Conservation (phyloP, 2,888 invertebrate species). For the Bruchidius siliquastri region DNA sequence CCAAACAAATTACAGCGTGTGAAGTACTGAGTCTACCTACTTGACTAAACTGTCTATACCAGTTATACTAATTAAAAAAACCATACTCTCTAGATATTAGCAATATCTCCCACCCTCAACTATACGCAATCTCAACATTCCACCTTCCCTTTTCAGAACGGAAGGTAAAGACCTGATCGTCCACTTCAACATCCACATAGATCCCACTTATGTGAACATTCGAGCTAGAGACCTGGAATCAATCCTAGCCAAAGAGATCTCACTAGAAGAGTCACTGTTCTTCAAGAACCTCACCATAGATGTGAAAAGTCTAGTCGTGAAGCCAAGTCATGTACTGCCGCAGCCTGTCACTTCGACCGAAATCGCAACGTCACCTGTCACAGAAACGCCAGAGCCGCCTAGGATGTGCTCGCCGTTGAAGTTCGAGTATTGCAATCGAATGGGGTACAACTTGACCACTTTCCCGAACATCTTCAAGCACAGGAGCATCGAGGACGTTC, state of each 20-base stretch:
- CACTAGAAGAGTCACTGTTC: conserved; percentile 53
- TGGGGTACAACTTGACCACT: conserved; percentile 75
- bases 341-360: conserved; percentile 40
- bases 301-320: conserved; percentile 61
- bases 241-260: conserved; percentile 64
- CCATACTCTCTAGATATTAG: no score
- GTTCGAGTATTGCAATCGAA: conserved; percentile 63
- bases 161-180: conserved; percentile 71
- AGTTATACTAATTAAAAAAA: no score
- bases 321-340: conserved; percentile 46
- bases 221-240: conserved; percentile 61
- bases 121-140: background rate
- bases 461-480: conserved; percentile 80
- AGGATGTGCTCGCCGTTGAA: conserved; percentile 65
- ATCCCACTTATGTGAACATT: conserved; percentile 57
- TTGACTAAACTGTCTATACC: no score
- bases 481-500: conserved; percentile 56
- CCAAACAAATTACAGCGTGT: no score
- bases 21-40: no score
- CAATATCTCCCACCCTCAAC: no score
- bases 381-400: conserved; percentile 57
- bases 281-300: conserved; percentile 63
- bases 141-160: conserved; percentile 45
- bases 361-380: conserved; percentile 44
- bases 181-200: conserved; percentile 81